Conservation (phyloP, 2,888 invertebrate species). For the Myathropa florea region DNA sequence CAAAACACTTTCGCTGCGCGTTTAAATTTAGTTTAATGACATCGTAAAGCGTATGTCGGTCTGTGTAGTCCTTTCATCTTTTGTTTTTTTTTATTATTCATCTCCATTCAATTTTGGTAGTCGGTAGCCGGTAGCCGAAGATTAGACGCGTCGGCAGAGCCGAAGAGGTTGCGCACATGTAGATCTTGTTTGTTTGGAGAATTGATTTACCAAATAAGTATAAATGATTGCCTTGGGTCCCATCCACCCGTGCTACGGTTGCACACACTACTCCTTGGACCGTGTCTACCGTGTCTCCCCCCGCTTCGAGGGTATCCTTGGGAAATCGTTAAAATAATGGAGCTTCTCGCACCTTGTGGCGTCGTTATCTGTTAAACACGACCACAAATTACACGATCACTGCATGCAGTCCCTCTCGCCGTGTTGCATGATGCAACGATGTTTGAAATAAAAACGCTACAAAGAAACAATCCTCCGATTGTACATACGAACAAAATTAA, state of each 20-base stretch:
- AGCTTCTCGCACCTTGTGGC: slow-evolving; percentile 66
- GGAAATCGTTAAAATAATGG: slow-evolving; percentile 58
- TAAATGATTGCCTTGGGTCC: slow-evolving; percentile 43
- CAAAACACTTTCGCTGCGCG: slow-evolving; percentile 69
- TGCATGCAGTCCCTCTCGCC: slow-evolving; percentile 51
- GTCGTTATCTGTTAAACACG: slow-evolving; percentile 68
- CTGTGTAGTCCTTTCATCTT: slow-evolving; percentile 65
- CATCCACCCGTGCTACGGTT: background rate
- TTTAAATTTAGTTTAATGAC: slow-evolving; percentile 69
- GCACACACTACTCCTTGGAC: background rate
- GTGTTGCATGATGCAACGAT: slow-evolving; percentile 50
- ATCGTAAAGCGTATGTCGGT: slow-evolving; percentile 51
- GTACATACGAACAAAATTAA: slow-evolving; percentile 17
- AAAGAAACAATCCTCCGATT: background rate
- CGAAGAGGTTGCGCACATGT: slow-evolving; percentile 49
- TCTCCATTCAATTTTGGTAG: slow-evolving; percentile 24
- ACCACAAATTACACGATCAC: slow-evolving; percentile 67
- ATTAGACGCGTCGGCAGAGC: slow-evolving; percentile 46
- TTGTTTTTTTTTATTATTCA: slow-evolving; percentile 18
- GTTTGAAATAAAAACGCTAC: slow-evolving; percentile 8
- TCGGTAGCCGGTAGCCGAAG: slow-evolving; percentile 43
- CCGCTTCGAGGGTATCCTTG: slow-evolving; percentile 5
- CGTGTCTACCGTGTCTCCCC: background rate
- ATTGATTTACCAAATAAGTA: slow-evolving; percentile 61
- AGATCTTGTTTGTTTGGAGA: slow-evolving; percentile 57